Base-by-base conservation (phyloP, 2,113 vertebrate genomes). In the Pedionomus torquatus region DNA sequence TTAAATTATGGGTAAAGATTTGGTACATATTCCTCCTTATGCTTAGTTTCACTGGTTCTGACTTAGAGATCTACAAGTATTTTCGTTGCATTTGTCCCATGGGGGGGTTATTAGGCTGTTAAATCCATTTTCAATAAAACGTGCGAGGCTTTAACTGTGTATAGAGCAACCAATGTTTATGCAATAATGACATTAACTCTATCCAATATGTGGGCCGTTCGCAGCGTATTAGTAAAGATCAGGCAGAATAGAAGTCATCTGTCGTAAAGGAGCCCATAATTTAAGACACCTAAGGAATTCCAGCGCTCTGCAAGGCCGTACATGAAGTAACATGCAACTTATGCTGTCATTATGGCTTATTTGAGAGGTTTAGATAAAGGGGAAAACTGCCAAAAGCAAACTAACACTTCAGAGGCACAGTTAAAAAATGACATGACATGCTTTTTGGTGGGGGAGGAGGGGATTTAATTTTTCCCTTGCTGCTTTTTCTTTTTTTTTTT, bases 301-400 rank as follows among this genome's bases (percentile, higher is more conserved):
- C 87, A 96, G 68, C 0, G 1, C 75, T 84, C 39, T 94, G 87
- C 92, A 83, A 97, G 79, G 84, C 79, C 91, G 72, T 88, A 65
- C 96, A 91, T 95, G 94, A 96, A 97, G 84, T 61, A 95, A 97
- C 95, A 91, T 58, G 95, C 82, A 92, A 28, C 82, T 72, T 48
- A 13, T 54, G 69, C 91, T 95, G 91, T 95, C 95, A 96, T 96
- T 96, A 96, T 46, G 72, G 79, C 95, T 96, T 91, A 87, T 92
- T 94, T 89, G 87, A 96, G 93, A 90, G 72, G 77, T 91, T 91
- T 93, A 95, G 89, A 95, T 95, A 94, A 94, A 93, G 84, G 24
- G 81, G 64, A 35, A 92, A 94, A 96, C n/a, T 96, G 96, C 96
- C 95, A 97, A 96, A 93, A 97, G 95, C 89, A 92, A 97, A 91